These are phyloP conservation scores for Tigriopus japonicus DNA, from an alignment of 1,140 invertebrate genomes.

Conservation along the genomic window DNA sequence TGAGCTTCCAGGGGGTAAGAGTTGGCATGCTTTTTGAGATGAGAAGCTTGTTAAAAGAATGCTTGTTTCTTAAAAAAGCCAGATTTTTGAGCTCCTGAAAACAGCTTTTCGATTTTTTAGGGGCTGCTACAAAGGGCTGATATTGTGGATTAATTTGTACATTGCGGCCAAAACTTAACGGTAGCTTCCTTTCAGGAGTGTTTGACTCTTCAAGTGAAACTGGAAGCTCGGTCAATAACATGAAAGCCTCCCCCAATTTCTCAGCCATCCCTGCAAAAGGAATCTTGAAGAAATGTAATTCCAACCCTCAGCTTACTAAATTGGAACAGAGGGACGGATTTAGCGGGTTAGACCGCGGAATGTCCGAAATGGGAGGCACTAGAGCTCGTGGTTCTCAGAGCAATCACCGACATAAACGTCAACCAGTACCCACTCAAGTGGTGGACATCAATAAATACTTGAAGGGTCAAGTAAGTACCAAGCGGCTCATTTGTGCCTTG, in stretches of 20 bases:
- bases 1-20: too few species aligned
- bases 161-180: too few species aligned
- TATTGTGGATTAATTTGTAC: too few species aligned
- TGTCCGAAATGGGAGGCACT: not conserved
- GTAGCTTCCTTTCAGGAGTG: too few species aligned
- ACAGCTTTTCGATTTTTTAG: too few species aligned
- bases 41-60: too few species aligned
- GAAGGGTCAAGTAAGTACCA: not conserved
- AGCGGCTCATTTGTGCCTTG: not conserved
- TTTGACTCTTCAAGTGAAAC: not conserved
- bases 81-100: too few species aligned
- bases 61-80: too few species aligned
- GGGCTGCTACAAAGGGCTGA: too few species aligned
- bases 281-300: conserved; percentile 12
- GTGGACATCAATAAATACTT: conserved; percentile 12
- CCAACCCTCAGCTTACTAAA: conserved; percentile 12
- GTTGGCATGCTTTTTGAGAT: too few species aligned
- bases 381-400: not conserved
- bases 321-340: not conserved
- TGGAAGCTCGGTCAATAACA: not conserved
- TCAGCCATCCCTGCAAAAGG: conserved; percentile 11
- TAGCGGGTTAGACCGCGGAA: not conserved
- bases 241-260: not conserved
- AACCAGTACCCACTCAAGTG: not conserved
- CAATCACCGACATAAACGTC: not conserved